Evolutionary conservation across 2,797 vertebrate species (phyloP), one percentile per base, ranked within the genome.

Genomic region (Amniataba percoides): DNA sequence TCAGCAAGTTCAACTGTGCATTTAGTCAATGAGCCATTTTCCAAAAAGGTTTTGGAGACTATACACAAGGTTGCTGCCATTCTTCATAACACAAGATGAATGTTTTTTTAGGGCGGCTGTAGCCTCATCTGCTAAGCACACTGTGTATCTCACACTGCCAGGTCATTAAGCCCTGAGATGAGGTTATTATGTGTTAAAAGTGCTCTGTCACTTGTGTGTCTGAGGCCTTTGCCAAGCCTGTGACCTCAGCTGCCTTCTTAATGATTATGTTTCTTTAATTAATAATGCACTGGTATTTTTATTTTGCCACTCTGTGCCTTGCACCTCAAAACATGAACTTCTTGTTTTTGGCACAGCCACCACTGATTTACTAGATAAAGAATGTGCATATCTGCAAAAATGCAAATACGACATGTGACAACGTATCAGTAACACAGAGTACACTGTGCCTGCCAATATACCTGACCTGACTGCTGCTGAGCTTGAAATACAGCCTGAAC

Each of bases 151-250:
- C 42, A 79, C 77, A 55, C 78, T 78, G 84, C 62, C 83, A 83
- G 81, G 81, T 87, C 78, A 88, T 87, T 87, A 85, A 51, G 78
- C 78, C 72, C 83, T 49, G 70, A 87, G 85, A 91, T 82, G 86
- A 89, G 86, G 90, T 87, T 61, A 88, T 87, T 89, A 88, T 83
- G 87, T 83, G 83, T 84, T 88, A 46, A 71, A 80, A 93, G 84
- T 81, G 89, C 83, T 91, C 86, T 86, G 92, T 93, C 67, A 80
- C 57, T 77, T 19, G 46, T 67, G 53, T 76, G 77, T 62, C 60
- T 46, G 42, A 64, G 60, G 78, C 71, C 46, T 84, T 63, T 74
- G 69, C 76, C 79, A 78, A 78, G 78, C 80, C 80, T 77, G 74
- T 80, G 61, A 74, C 48, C 52, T 69, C 81, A 79, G 81, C 64